Percentiles rank a stretch among this genome's conserved stretches.
Conservation (phyloP, 2,113 vertebrate species). For the Sander lucioperca region DNA sequence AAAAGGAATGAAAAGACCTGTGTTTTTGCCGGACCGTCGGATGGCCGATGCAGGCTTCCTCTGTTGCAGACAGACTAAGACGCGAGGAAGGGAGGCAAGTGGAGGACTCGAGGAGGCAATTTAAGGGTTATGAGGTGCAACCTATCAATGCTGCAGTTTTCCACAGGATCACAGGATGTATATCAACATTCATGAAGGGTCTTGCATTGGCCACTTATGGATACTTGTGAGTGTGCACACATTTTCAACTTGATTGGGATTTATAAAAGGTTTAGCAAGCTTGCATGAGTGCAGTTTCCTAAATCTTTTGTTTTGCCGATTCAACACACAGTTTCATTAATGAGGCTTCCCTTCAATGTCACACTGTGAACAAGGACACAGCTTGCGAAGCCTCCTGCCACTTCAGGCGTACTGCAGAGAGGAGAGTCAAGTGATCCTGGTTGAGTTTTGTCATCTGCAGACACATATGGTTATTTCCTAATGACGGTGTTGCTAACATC, state of each 20-base stretch:
- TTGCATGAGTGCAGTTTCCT: too few relatives aligned
- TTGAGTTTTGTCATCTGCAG: conserved; percentile 4
- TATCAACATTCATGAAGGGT: not conserved
- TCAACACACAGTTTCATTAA: not conserved
- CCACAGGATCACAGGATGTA: not conserved
- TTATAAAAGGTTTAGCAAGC: not conserved
- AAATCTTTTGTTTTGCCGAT: not conserved
- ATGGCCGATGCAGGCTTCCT: too few relatives aligned
- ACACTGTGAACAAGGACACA: conserved; percentile 14
- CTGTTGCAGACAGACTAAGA: too few relatives aligned
- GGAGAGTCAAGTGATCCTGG: not conserved
- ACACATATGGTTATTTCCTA: not conserved
- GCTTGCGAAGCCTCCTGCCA: not conserved
- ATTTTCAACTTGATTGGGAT: not conserved
- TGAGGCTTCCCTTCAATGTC: conserved; percentile 8
- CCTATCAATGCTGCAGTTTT: not conserved
- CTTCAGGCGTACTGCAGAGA: conserved; percentile 14
- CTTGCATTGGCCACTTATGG: not conserved
- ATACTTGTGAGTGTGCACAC: not conserved
- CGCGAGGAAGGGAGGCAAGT: too few relatives aligned
- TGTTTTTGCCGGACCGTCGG: too few relatives aligned
- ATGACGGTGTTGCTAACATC: not conserved
- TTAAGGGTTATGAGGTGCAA: too few relatives aligned
- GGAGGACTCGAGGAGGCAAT: too few relatives aligned
- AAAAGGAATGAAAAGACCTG: too few relatives aligned